These are phyloP conservation scores for Enteromius anoplus DNA, from an alignment of 2,797 vertebrate species.

Conservation along the genomic window DNA sequence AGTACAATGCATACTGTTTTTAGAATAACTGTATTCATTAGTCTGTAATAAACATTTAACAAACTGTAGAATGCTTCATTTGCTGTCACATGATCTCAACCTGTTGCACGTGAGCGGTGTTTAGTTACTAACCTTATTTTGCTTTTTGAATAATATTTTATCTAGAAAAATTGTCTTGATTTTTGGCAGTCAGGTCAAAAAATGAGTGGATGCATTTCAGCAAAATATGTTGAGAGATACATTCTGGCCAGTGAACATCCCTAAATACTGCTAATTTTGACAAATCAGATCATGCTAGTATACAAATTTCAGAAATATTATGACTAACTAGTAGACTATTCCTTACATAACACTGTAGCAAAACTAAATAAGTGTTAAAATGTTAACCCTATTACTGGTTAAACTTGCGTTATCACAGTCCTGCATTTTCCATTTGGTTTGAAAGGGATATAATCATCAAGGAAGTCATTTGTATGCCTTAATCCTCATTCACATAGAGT, in stretches of 20 bases:
- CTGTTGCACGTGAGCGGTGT: not conserved
- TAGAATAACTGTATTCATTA: not conserved
- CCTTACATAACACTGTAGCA: not conserved
- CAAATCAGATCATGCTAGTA: not conserved
- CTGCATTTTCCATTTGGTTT: constrained; percentile 4
- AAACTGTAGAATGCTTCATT: not conserved
- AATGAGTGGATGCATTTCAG: not conserved
- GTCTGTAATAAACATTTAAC: constrained; percentile 1
- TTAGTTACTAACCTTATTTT: not conserved
- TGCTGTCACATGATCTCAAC: not conserved
- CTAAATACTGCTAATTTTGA: not conserved
- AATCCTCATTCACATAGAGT: constrained; percentile 37
- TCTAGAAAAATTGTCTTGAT: not conserved
- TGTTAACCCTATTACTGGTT: not conserved
- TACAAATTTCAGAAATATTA: not conserved
- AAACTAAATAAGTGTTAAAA: constrained; percentile 4
- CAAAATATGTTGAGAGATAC: not conserved
- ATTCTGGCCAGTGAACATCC: not conserved
- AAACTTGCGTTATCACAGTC: constrained; percentile 12
- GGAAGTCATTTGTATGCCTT: constrained; percentile 26
- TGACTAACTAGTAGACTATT: not conserved
- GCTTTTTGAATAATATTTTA: not conserved
- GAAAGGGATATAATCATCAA: constrained; percentile 25
- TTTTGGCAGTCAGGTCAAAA: not conserved
- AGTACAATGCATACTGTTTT: not conserved